Evolutionary conservation across 2,888 invertebrate species (phyloP), one percentile per base, ranked within the genome.

Genomic region (Eupithecia inturbata): DNA sequence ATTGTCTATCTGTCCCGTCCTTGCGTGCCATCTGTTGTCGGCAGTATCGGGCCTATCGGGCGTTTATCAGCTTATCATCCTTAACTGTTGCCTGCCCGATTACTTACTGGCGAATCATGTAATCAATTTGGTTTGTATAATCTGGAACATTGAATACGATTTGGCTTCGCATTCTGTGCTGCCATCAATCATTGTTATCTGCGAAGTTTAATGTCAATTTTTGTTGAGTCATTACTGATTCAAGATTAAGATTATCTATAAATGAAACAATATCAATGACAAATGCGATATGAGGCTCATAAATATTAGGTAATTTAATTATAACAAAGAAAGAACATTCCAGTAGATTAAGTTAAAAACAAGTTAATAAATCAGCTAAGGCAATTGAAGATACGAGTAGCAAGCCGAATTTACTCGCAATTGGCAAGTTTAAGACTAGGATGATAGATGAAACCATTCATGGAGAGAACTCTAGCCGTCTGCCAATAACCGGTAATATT

Each of bases 1-100:
- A 77, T 83, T 80, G 80, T 80, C 75, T 79, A 26, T 57, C 26
- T 26, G 12, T 57, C 22, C 76, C 78, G 78, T 79, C 80, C 78
- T 81, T 81, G 83, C 86, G 79, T 86, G 83, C 86, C 86, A 84
- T 82, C 82, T 83, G 83, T 81, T 82, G 77, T 79, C 73, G 78
- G 78, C 76, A 76, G 76, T 81, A 79, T 77, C 78, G 70, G 72
- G 72, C 70, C 78, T 74, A 78, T 80, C 75, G 77, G 75, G 72
- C 78, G 73, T 75, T 81, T 83, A 85, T 85, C 82, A 79, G 73
- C 73, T 79, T 84, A 82, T 85, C 82, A 77, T 73, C 69, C 69
- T 71, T 68, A 70, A 73, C 73, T 72, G 78, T 77, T 77, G 72
- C 71, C 72, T 36, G 72, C 26, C 71, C 72, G 74, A 79, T 75